Base-by-base conservation (phyloP, 1,140 invertebrate species). In the Ooceraea biroi region DNA sequence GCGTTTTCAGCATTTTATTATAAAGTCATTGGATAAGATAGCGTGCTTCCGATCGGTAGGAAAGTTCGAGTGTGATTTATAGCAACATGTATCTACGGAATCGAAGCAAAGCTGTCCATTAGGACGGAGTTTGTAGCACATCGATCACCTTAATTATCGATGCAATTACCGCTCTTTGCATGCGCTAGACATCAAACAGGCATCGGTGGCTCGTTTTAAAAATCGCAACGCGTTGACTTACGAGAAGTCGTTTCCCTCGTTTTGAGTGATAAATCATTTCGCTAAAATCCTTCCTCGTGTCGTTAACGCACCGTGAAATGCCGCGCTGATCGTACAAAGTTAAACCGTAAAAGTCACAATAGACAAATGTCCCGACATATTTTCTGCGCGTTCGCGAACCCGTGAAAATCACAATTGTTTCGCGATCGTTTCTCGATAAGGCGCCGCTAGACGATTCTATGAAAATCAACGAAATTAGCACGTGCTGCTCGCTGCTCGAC, bases 231-330 rank as follows among this genome's bases (percentile, higher is more conserved):
- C 10, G 17, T 22, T 22, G 72, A 60, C 14, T 14, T 19, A 41
- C 55, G 71, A 74, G 57, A 74, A 74, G 63, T 74, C 57, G 27
- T 71, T 41, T 74, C 57, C 72, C 63, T 36, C 36, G 2, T 30
- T 63, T 74, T n/a, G 57, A 41, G 41, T 63, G 44, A 74, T 74
- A 74, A 74, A 74, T 63, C 46, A 74, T 41, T 2, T 66, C 11
- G 11, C 41, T 36, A 36, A 36, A 36, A 3, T 36, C 7, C 36
- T 36, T 85, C 71, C 55, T 87, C 46, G 85, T 55, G 22, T 65
- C 77, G 69, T 82, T 83, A 85, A 85, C 61, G 57, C 41, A 30
- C 60, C 85, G 61, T 52, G 46, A 85, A 68, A 25, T 55, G n/a
- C 44, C 46, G 82, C 50, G 19, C 46, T 48, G 12, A 65, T 65